A percentile compares a stretch with the other conserved stretches of the same genome.
These are phyloP conservation scores for Falco concolor DNA, from an alignment of 2,797 vertebrate genomes.

Conservation along the genomic window DNA sequence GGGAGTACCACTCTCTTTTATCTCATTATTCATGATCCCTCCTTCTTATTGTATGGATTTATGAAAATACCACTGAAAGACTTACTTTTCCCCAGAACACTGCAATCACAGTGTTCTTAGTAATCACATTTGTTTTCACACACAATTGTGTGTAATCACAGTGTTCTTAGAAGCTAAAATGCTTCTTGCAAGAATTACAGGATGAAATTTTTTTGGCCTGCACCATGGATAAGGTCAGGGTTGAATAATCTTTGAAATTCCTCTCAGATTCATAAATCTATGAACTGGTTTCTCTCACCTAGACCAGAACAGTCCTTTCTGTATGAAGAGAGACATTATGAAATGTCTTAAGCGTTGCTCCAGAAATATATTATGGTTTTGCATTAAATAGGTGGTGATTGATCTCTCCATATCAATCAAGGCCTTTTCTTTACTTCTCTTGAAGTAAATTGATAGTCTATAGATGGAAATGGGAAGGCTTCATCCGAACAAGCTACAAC, in stretches of 20 bases:
- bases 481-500: neutral
- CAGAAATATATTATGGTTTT: neutral
- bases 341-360: neutral
- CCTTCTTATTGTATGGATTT: neutral
- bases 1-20: neutral
- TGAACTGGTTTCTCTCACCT: neutral
- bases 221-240: neutral
- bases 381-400: neutral
- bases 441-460: neutral
- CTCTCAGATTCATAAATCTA: neutral
- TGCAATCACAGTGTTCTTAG: neutral
- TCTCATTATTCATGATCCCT: neutral
- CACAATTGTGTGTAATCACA: neutral
- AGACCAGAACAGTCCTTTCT: neutral
- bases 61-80: neutral
- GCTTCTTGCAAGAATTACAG: neutral
- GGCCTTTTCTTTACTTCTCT: neutral
- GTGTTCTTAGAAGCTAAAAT: neutral
- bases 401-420: neutral
- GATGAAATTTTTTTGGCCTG: neutral
- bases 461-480: neutral
- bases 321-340: neutral
- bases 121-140: too few relatives aligned
- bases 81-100: neutral
- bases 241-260: neutral